phyloP scores from a whole-genome alignment of 2,888 invertebrate species.

The Lasioglossum marginatum region DNA sequence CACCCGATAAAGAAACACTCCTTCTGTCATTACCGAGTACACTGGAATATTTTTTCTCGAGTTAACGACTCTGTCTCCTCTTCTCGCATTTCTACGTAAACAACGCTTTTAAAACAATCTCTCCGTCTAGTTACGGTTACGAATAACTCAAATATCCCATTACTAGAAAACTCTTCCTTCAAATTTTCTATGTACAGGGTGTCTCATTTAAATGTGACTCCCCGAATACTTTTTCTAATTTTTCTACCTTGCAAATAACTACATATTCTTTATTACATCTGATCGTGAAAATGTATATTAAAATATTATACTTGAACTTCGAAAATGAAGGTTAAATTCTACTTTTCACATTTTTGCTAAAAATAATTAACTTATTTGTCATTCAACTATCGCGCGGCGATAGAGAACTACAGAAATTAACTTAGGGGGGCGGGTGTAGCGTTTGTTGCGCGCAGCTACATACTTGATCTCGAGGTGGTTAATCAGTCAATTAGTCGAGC shows the following conservation, averaged over 20 bases:
- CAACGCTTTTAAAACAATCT: background rate
- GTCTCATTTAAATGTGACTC: no score
- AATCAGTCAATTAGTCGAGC: background rate
- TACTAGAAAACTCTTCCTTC: background rate
- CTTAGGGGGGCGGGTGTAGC: background rate
- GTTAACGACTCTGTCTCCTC: background rate
- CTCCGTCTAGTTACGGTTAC: background rate
- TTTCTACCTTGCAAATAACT: no score
- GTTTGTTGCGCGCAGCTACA: background rate
- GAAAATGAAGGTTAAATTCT: no score
- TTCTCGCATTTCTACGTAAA: background rate
- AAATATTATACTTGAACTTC: no score
- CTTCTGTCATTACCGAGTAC: constrained; percentile 30
- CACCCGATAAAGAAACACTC: constrained; percentile 32
- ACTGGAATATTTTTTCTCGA: constrained; percentile 20
- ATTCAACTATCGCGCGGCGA: no score
- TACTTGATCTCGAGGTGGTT: background rate
- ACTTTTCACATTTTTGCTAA: no score
- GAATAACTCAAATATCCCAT: background rate
- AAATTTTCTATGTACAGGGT: background rate
- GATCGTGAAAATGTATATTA: no score
- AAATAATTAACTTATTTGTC: background rate
- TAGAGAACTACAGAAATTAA: no score
- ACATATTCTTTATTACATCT: no score
- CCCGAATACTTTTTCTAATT: no score